Percentiles rank a stretch among this genome's conserved stretches.
Conservation (phyloP, 92 coral and sea anemone genomes). For the Zoanthus solanderi region DNA sequence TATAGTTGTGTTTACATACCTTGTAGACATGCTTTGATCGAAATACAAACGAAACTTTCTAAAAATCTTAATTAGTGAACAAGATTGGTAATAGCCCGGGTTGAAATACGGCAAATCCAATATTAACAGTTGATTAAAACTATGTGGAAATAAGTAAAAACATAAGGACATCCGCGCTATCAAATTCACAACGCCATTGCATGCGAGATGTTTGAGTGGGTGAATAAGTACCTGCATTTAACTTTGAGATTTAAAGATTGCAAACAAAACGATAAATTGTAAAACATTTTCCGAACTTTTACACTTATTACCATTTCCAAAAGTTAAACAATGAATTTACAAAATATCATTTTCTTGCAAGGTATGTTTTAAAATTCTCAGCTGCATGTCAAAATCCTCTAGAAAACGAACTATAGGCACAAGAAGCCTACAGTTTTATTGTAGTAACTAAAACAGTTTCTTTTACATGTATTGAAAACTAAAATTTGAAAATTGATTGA, state of each 20-base stretch:
- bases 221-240: not conserved
- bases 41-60: constrained; percentile 14
- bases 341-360: not conserved
- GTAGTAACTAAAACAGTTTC: not conserved
- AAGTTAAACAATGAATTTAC: not conserved
- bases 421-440: not conserved
- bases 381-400: too few species aligned
- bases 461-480: not conserved
- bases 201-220: not conserved
- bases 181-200: not conserved
- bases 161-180: not conserved
- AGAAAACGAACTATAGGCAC: too few species aligned
- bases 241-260: not conserved
- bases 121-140: not conserved
- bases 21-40: constrained; percentile 45
- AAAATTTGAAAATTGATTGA: not conserved
- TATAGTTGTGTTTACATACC: constrained; percentile 45
- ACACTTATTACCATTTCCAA: not conserved
- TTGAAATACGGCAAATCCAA: not conserved
- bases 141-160: not conserved
- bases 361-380: not conserved
- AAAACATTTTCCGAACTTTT: not conserved
- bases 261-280: not conserved
- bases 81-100: not conserved
- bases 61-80: constrained; percentile 6